Evolutionary conservation across 2,888 invertebrate genomes (phyloP).

Genomic region (Pycnomerus fuliginosus): DNA sequence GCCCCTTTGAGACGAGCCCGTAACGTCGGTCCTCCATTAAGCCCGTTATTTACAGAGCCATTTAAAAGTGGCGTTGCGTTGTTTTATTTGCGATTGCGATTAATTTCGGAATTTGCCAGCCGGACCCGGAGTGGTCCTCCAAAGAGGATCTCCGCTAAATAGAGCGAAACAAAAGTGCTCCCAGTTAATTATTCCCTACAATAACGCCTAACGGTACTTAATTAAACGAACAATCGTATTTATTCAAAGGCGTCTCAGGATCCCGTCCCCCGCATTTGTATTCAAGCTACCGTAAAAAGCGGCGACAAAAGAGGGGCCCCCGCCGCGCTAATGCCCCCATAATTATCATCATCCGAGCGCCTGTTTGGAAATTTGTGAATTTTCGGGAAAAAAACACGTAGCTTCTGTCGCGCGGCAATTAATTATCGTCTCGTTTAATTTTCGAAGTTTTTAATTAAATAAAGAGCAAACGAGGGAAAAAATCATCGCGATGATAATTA

Average conservation of each 20-base stretch:
- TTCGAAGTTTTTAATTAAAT: constrained; percentile 12
- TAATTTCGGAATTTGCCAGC: constrained; percentile 9
- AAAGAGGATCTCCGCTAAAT: constrained; percentile 22
- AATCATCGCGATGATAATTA: constrained; percentile 11
- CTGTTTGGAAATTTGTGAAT: constrained; percentile 18
- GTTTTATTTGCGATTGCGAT: constrained; percentile 11
- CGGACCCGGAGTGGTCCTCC: constrained; percentile 1
- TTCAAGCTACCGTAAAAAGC: constrained; percentile 15
- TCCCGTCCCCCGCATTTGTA: constrained; percentile 18
- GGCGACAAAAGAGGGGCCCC: constrained; percentile 13
- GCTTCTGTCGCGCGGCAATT: constrained; percentile 6
- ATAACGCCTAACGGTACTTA: constrained; percentile 35
- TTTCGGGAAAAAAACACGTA: constrained; percentile 3
- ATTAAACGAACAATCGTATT: constrained; percentile 43
- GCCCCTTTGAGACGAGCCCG: no score
- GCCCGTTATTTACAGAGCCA: no score
- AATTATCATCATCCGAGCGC: constrained; percentile 21
- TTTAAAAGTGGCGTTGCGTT: no score
- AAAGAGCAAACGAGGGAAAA: constrained; percentile 9
- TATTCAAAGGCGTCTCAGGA: constrained; percentile 32
- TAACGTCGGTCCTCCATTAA: no score
- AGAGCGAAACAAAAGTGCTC: constrained; percentile 27
- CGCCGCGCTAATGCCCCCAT: constrained; percentile 21
- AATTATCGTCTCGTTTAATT: constrained; percentile 13
- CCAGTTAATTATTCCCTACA: constrained; percentile 36